Evolutionary conservation across 2,113 vertebrate genomes (phyloP).

Genomic region (Hydropotes inermis): DNA sequence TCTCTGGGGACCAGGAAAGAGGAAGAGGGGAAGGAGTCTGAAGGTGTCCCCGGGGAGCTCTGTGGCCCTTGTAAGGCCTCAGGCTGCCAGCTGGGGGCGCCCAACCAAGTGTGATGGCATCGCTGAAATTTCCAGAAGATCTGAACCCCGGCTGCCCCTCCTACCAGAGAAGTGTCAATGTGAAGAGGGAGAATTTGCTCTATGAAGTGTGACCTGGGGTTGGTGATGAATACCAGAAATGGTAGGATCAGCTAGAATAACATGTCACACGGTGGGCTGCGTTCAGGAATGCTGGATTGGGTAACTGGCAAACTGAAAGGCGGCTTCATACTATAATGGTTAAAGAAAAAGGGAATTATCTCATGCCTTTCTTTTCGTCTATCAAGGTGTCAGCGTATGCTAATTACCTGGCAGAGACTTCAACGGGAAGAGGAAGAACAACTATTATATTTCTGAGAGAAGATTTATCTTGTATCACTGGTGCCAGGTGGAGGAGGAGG

Average conservation of each 20-base stretch:
- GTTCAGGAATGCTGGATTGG: slow-evolving; percentile 54
- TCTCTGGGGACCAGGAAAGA: neutral
- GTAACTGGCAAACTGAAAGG: slow-evolving; percentile 74
- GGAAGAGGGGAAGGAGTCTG: neutral
- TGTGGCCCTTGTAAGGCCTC: neutral
- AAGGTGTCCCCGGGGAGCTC: neutral
- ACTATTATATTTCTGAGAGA: slow-evolving; percentile 75
- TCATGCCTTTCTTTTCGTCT: slow-evolving; percentile 76
- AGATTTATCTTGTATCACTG: slow-evolving; percentile 73
- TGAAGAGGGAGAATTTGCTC: slow-evolving; percentile 52
- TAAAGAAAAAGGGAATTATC: slow-evolving; percentile 75
- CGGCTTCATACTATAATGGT: slow-evolving; percentile 69
- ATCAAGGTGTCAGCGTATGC: slow-evolving; percentile 77
- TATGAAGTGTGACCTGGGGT: slow-evolving; percentile 51
- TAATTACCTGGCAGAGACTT: slow-evolving; percentile 77
- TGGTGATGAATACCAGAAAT: slow-evolving; percentile 57
- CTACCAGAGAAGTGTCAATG: neutral
- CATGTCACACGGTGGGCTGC: slow-evolving; percentile 68
- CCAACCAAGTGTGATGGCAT: neutral
- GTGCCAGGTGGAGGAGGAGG: slow-evolving; percentile 65
- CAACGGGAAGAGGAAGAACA: slow-evolving; percentile 70
- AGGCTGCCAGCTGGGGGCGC: neutral
- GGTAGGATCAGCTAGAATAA: slow-evolving; percentile 68
- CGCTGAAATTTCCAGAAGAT: neutral
- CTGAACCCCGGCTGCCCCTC: neutral